Evolutionary conservation across 2,888 invertebrate genomes (phyloP), one percentile per base, ranked within the genome.

Genomic region (Drosophila falleni): DNA sequence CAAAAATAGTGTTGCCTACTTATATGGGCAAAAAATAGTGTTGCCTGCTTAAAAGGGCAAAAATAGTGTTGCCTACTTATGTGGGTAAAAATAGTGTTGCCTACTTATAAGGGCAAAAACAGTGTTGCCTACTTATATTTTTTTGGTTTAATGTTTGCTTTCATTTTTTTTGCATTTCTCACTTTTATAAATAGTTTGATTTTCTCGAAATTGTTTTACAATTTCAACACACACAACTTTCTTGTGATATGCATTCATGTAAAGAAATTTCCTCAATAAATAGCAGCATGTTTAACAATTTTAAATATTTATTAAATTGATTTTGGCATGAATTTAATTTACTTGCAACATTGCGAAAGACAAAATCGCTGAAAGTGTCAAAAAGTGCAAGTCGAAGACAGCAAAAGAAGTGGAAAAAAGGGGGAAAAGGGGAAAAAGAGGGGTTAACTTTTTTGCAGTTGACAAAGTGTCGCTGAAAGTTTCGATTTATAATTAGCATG

Each of bases 401-500:
- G 33, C 19, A n/a, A 26, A 3, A 4, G 10, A 13, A 11, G 35
- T n/a, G 39, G 6, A 5, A 33, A 13, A 49, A 6, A 6, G 11
- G 19, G 15, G 5, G 29, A 13, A 6, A 4, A 9, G n/a, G 2
- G 1, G 15, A 1, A 39, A 37, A 9, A 19, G 26, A 23, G 31
- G 51, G 33, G 29, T 47, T 41, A 73, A 64, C 49, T 74, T 75
- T 74, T 76, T 70, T 81, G 84, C 84, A 74, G 77, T 89, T 86
- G 87, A 80, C 87, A 86, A 89, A 86, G 89, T 86, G 87, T 89
- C 85, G 87, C 68, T 80, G 71, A 72, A 86, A 86, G 89, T 86
- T 86, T 86, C 89, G 83, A 89, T 89, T 86, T 86, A 89, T 86
- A 86, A 86, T 86, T 86, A 86, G 86, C 89, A 86, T 86, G 86